Base-by-base conservation (phyloP, 2,888 invertebrate genomes). In the Agriopis marginaria region DNA sequence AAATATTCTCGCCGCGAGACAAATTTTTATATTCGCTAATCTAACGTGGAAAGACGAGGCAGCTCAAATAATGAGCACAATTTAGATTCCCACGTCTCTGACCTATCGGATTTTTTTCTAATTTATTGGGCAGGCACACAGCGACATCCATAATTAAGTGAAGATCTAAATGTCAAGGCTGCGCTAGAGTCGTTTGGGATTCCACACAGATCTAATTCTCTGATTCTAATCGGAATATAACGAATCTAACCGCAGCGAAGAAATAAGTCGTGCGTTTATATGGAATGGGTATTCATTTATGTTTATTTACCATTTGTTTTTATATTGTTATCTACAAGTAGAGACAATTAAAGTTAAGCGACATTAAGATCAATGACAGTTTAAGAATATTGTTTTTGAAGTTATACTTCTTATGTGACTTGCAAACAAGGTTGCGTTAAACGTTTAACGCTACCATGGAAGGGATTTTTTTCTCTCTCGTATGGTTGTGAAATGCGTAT, bases 161-260 rank as follows among this genome's bases (percentile, higher is more conserved):
- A 32, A 71, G 60, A 71, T 60, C 12, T 54, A 78, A 79, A 82
- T 77, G 75, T 80, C 79, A 82, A 79, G 83, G 82, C 56, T 73
- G 32, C 7, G 42, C 53, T 39, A 44, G 42, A 45, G 62, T 55
- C 63, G 64, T 61, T 77, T 73, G 42, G 53, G 55, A 79, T 76
- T 75, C 73, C 44, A 45, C 63, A 44, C 53, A 74, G 32, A 32
- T 32, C 65, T 70, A 64, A 50, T 56, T 44, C 49, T 54, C 40
- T 17, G 39, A 60, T 53, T 44, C 53, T 47, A 47, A 54, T 47
- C 47, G 12, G 40, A 60, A 60, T 66, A 47, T 14, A 50, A 45
- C 44, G 17, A 53, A 53, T 59, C 39, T 14, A n/a, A 44, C 10
- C 2, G 39, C 54, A 39, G 23, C 40, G 11, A 45, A 54, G 9